Evolutionary conservation across 1,140 invertebrate genomes (phyloP).

Genomic region (Vollenhovia emeryi): DNA sequence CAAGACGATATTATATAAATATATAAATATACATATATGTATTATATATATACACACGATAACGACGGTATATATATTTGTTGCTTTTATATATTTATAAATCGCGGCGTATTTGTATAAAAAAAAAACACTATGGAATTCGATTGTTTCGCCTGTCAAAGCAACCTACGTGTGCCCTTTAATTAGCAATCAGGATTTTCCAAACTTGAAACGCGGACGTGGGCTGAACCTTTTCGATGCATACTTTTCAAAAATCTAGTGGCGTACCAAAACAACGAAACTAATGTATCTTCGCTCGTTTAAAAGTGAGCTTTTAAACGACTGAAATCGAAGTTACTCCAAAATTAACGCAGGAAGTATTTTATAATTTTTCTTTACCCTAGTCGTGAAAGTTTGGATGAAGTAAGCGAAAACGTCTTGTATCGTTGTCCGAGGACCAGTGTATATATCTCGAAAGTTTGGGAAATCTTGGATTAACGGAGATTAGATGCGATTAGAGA

Average conservation of each 20-base stretch:
- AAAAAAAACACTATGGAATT: slow-evolving; percentile 25
- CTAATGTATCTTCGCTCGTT: neutral
- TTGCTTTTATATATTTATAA: slow-evolving; percentile 74
- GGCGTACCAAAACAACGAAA: neutral
- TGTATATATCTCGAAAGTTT: slow-evolving; percentile 19
- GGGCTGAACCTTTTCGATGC: neutral
- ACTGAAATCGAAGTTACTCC: neutral
- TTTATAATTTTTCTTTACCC: neutral
- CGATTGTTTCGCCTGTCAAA: slow-evolving; percentile 41
- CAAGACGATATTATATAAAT: slow-evolving; percentile 46
- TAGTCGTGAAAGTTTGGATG: neutral
- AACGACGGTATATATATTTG: slow-evolving; percentile 63
- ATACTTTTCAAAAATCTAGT: neutral
- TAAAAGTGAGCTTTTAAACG: neutral
- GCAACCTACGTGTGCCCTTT: slow-evolving; percentile 33
- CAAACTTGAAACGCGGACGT: neutral
- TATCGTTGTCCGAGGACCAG: neutral
- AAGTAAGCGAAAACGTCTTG: neutral
- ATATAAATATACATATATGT: slow-evolving; percentile 52
- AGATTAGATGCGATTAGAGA: slow-evolving; percentile 40
- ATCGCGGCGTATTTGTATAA: slow-evolving; percentile 58
- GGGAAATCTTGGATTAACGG: slow-evolving; percentile 39
- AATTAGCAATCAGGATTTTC: slow-evolving; percentile 41
- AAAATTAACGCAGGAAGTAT: neutral
- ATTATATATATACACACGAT: slow-evolving; percentile 51